Base-by-base conservation (phyloP, 2,113 vertebrate species). In the Terrapene triunguis region DNA sequence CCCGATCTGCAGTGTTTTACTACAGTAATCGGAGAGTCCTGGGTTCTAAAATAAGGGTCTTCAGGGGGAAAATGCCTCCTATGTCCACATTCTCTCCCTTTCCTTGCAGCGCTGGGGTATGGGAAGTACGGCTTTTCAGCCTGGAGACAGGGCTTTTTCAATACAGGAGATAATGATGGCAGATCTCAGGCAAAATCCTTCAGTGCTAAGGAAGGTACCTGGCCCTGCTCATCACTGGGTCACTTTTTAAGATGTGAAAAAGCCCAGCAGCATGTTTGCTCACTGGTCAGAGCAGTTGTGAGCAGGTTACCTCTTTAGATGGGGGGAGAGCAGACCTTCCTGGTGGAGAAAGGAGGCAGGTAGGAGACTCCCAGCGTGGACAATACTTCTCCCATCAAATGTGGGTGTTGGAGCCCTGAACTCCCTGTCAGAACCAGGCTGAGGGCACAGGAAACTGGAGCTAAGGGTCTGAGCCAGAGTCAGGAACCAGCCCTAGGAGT, bases 41-140 rank as follows among this genome's bases (percentile, higher is more conserved):
- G 38, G 55, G 85, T 89, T 84, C 80, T 32, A 17, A 93, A 96
- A 85, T 92, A 89, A 87, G 35, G 76, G 11, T 25, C 59, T 97
- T 21, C 69, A 79, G 44, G 65, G 57, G 82, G 81, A 93, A 95
- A 96, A 82, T 2, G 76, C 19, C 50, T 55, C 51, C 69, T 85
- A 80, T 92, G 89, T 96, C 92, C 88, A 85, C 27, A 17, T 93
- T 93, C 50, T 88, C 92, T 90, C 47, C n/a, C 32, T 19, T 86
- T 51, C 29, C 50, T 86, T 92, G 1, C 50, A 42, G 80, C 44
- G 47, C 85, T 55, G 9, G 6, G 47, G 6, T 29, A 79, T 29
- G 91, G 81, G 90, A 93, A 21, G 92, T 80, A 42, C 3, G 62
- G 22, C 80, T n/a, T 90, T 88, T 54, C 54, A 82, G 27, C 79